A percentile compares a stretch with the other conserved stretches of the same genome.
phyloP scores from a whole-genome alignment of 2,113 vertebrate species.

The Spilogale gracilis region DNA sequence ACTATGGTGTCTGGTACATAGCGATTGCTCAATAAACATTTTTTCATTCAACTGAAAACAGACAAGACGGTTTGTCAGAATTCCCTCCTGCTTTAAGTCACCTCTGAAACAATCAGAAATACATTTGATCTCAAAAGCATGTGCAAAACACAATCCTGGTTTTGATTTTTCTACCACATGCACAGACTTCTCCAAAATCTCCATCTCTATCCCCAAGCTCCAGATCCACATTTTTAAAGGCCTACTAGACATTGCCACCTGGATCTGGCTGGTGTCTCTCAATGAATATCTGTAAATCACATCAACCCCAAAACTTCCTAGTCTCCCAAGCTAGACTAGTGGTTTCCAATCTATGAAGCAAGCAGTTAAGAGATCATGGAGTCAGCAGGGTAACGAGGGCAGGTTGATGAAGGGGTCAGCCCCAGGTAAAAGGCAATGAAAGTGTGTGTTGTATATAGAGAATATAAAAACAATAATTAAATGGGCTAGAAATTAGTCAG shows the following conservation, averaged over 20 bases:
- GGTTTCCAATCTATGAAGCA: neutral
- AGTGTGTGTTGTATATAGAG: neutral
- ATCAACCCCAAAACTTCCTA: neutral
- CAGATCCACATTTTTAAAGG: constrained; percentile 18
- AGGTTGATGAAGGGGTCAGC: neutral
- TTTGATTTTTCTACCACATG: neutral
- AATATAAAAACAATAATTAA: constrained; percentile 35
- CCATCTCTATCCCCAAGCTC: neutral
- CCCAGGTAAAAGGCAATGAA: neutral
- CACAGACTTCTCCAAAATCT: neutral
- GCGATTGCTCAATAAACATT: neutral
- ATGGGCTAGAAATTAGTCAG: neutral
- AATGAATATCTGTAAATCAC: neutral
- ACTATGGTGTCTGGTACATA: neutral
- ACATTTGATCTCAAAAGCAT: neutral
- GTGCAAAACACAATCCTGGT: neutral
- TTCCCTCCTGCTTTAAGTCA: neutral
- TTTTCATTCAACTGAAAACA: constrained; percentile 3
- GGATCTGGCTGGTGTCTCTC: neutral
- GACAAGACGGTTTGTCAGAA: neutral
- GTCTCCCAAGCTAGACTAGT: neutral
- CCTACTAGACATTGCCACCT: neutral
- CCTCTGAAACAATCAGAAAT: neutral
- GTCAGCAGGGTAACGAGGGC: neutral
- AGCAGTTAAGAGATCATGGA: neutral